Base-by-base conservation (phyloP, 37 sponge, comb jelly and placozoan species). In the Cliona cf. orientalis region DNA sequence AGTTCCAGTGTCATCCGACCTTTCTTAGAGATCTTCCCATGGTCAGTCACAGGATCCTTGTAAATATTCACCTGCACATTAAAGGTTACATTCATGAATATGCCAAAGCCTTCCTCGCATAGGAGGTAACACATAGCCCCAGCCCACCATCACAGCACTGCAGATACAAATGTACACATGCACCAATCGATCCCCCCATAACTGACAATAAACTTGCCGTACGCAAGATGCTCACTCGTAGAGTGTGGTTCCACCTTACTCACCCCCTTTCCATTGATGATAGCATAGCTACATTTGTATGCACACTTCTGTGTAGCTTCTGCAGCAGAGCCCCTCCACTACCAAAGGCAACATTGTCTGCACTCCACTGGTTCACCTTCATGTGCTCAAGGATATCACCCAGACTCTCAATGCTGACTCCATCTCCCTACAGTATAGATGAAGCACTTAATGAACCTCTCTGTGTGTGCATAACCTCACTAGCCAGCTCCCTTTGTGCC, bases 21-120 rank as follows among this genome's bases (percentile, higher is more conserved):
- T 39, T 94, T 97, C 80, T 94, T 94, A 29, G 95, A 94, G 26
- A 59, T 81, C 87, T 97, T 97, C 19, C 87, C 92, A 9, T 23
- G 80, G 61, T 97, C 97, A 53, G 94, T 94, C 39, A 97, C 80
- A 57, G 97, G 97, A 11, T 90, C 76, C 69, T 97, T 97, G 89
- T 72, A 97, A 39, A 97, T 84, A 76, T 97, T 86, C 39, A 89
- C 75, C 79, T 83, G 56, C 2, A 58, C 19, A 44, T 11, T 41
- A n/a, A n/a, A n/a, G n/a, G n/a, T n/a, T n/a, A n/a, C n/a, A n/a
- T n/a, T n/a, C n/a, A n/a, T n/a, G n/a, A n/a, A n/a, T n/a, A n/a
- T n/a, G n/a, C n/a, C n/a, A n/a, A n/a, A n/a, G n/a, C n/a, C n/a
- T n/a, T n/a, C n/a, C n/a, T n/a, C n/a, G n/a, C n/a, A n/a, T n/a